Evolutionary conservation across 2,888 invertebrate genomes (phyloP), one percentile per base, ranked within the genome.

Genomic region (Eurois occulta): DNA sequence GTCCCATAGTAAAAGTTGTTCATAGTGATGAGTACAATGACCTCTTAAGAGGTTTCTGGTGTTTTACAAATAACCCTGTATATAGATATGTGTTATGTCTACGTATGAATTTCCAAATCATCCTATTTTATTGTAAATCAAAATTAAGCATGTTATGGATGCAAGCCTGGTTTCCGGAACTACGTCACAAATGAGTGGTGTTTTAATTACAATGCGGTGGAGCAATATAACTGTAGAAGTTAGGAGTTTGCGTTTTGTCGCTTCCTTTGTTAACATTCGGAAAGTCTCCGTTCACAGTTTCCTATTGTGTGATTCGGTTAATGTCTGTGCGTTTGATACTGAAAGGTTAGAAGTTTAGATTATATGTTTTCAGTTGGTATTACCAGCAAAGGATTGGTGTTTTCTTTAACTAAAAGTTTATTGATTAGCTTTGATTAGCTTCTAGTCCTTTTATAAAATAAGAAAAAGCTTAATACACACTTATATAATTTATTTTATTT

Each of bases 201-300:
- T 87, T 90, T 86, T 90, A 90, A 89, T 90, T 84, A 86, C 79
- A n/a, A n/a, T n/a, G 38, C 74, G 77, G 76, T 77, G 78, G 78
- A 73, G 81, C 77, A 86, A 86, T 80, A 84, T 83, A 85, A 78
- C 75, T 85, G 82, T 80, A 72, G 78, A 87, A 91, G 88, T 88
- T 91, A 80, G 85, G 87, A 90, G 87, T 86, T 90, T 86, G 88
- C 91, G 89, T 91, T 91, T 91, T 91, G 91, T 88, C 90, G 89
- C 88, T 91, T 92, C 91, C 92, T 91, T 93, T 94, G 94, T 94
- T 94, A 93, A 90, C 91, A 90, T 92, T 92, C 89, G 85, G 80
- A 91, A 92, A 92, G 90, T 91, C 90, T 78, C 84, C 80, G 89
- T 90, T 89, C 89, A 86, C 90, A 86, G 92, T 90, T 91, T 90